Evolutionary conservation across 2,888 invertebrate genomes (phyloP).

Genomic region (Meiosimyza decipiens): DNA sequence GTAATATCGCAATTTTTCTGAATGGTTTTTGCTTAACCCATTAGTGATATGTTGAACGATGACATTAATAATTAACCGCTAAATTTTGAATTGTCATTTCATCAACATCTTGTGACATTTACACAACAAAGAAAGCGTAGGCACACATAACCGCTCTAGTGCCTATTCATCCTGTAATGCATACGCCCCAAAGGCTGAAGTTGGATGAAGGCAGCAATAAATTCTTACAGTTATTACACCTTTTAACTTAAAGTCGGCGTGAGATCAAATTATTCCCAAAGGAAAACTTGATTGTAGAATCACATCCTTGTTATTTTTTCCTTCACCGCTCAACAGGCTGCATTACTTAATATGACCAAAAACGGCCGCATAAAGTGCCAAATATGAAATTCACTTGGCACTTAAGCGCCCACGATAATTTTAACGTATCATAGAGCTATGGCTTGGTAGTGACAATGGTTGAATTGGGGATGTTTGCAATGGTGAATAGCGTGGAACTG

Average conservation of each 20-base stretch:
- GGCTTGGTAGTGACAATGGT: neutral
- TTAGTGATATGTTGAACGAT: neutral
- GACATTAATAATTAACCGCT: slow-evolving; percentile 13
- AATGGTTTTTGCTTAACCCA: no score
- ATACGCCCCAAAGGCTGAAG: slow-evolving; percentile 44
- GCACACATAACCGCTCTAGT: neutral
- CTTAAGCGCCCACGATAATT: neutral
- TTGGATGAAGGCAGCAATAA: slow-evolving; percentile 54
- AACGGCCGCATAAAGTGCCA: neutral
- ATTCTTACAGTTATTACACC: slow-evolving; percentile 59
- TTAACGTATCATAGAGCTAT: neutral
- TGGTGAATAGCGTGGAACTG: neutral
- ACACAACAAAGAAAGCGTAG: neutral
- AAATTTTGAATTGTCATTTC: slow-evolving; percentile 3
- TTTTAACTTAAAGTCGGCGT: slow-evolving; percentile 56
- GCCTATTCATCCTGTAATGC: neutral
- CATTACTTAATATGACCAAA: neutral
- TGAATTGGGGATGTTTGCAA: neutral
- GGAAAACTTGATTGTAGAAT: neutral
- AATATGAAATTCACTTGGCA: neutral
- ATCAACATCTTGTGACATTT: neutral
- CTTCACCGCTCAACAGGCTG: neutral
- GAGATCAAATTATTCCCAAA: slow-evolving; percentile 40
- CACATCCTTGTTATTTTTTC: slow-evolving; percentile 2
- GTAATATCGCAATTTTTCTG: no score